Percentiles rank a stretch among this genome's conserved stretches.
phyloP scores from a whole-genome alignment of 2,888 invertebrate genomes.

The Oscheius sp. region DNA sequence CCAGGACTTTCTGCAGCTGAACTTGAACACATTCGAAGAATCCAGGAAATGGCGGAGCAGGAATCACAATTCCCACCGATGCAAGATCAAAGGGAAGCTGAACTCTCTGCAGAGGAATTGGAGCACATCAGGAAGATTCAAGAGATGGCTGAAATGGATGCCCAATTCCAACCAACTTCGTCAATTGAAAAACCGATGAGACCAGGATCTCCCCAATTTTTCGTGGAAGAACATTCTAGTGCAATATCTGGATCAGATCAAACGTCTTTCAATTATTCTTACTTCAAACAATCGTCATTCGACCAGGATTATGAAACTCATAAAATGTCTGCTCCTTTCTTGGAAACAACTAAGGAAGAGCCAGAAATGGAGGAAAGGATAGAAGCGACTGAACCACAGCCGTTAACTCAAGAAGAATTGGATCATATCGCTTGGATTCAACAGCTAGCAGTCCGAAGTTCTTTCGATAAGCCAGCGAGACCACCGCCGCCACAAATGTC shows the following conservation, averaged over 20 bases:
- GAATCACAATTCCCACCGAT: neutral
- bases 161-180: too few relatives aligned
- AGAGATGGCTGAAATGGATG: conserved; percentile 36
- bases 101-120: conserved; percentile 42
- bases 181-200: conserved; percentile 33
- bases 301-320: conserved; percentile 30
- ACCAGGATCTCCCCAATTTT: neutral
- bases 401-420: conserved; percentile 40
- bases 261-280: neutral
- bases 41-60: neutral
- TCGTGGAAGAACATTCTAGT: neutral
- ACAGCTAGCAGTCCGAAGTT: conserved; percentile 37
- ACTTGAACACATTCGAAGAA: conserved; percentile 4
- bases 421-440: conserved; percentile 48
- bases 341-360: conserved; percentile 17
- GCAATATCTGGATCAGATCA: neutral
- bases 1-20: conserved; percentile 18
- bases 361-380: neutral
- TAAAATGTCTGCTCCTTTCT: conserved; percentile 23
- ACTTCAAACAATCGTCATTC: neutral
- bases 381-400: neutral
- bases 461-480: conserved; percentile 32
- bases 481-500: neutral
- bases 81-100: neutral
- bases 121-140: conserved; percentile 45